Conservation (phyloP, 2,888 invertebrate genomes). For the Drosophila gaucha region DNA sequence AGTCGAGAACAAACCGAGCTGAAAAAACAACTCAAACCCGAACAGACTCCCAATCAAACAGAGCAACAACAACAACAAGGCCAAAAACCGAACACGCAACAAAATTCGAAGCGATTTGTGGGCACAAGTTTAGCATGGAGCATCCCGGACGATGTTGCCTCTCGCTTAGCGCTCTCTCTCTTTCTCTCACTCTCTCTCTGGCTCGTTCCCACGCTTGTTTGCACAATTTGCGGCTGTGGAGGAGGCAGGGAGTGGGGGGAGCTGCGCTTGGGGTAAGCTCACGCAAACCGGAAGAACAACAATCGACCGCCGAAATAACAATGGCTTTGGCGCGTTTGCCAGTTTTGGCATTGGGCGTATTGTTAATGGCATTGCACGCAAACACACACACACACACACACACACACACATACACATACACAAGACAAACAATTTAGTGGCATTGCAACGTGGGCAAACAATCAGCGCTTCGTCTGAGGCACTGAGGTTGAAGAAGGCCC, state of each 20-base stretch:
- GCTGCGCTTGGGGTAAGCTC: constrained; percentile 63
- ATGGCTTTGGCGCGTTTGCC: constrained; percentile 79
- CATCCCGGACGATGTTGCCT: constrained; percentile 35
- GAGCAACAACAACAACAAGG: constrained; percentile 12
- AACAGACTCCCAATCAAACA: constrained; percentile 16
- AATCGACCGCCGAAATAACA: constrained; percentile 80
- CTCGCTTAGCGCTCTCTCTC: constrained; percentile 5
- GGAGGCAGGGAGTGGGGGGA: constrained; percentile 5
- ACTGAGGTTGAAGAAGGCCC: constrained; percentile 38
- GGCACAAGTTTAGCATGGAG: constrained; percentile 68
- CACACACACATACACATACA: constrained; percentile 6
- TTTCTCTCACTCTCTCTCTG: constrained; percentile 5
- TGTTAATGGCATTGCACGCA: constrained; percentile 74
- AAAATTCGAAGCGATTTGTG: constrained; percentile 83
- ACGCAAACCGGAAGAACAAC: constrained; percentile 80
- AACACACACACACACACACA: constrained; percentile 22
- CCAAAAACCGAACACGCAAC: constrained; percentile 71
- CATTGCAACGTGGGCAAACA: constrained; percentile 74
- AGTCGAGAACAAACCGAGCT: constrained; percentile 81
- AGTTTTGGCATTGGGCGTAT: constrained; percentile 80
- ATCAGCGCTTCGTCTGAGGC: constrained; percentile 53
- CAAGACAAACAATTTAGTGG: constrained; percentile 77
- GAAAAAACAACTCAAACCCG: constrained; percentile 72
- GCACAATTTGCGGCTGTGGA: constrained; percentile 67
- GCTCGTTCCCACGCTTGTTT: constrained; percentile 69